Evolutionary conservation across 2,113 vertebrate species (phyloP), one percentile per base, ranked within the genome.

Genomic region (Pagrus major): DNA sequence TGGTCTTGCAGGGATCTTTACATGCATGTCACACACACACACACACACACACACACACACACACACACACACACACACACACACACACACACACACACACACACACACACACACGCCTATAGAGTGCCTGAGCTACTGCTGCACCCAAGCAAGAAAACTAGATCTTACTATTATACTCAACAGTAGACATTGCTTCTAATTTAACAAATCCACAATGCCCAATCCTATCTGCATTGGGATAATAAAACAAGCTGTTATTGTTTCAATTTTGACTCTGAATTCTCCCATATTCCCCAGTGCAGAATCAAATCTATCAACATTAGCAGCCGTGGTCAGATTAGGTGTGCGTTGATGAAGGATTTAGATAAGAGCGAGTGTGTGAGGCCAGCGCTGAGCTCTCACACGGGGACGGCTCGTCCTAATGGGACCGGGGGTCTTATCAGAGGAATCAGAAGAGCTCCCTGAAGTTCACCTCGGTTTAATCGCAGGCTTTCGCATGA

Each of bases 341-440:
- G 86, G 78, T 83, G 81, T 87, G 88, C 76, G 86, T 83, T 84
- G 89, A 91, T 94, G 88, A 86, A 88, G 89, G 88, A 87, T 92
- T 92, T 78, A 93, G 93, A 93, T 94, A 94, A 94, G 87, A 88
- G 71, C 9, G 47, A 86, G 87, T 71, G 89, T 66, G 89, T 80
- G 92, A 83, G 90, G 87, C 89, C 80, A 46, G 71, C 47, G n/a
- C 60, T 55, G 73, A 70, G 65, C 78, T 55, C 80, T 86, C 76
- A 58, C 73, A 71, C 83, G 18, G 81, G 70, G 86, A 79, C 56
- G n/a, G 75, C 60, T 20, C 20, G 37, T 82, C 74, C 58, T 91
- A 88, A 90, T 90, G 88, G 90, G 85, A 74, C 60, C 20, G n/a
- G n/a, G 31, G 60, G 47, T 70, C 91, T 94, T 93, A 93, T 93